A percentile compares a stretch with the other conserved stretches of the same genome.
phyloP scores from a whole-genome alignment of 2,113 vertebrate genomes.

The Columba janthina region DNA sequence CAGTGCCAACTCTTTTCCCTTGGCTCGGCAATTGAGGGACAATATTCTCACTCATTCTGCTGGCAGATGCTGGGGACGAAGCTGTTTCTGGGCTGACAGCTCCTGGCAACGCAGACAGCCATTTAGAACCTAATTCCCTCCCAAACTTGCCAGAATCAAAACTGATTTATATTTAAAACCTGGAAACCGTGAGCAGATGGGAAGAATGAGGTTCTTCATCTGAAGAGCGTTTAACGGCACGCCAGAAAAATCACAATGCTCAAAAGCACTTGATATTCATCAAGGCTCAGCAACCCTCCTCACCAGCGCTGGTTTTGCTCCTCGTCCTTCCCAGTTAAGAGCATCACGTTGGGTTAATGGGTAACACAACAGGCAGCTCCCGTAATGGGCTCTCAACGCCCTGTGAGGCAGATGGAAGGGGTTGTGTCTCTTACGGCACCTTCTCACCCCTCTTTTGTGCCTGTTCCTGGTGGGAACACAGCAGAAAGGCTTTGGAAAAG shows the following conservation, averaged over 20 bases:
- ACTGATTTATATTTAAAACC: neutral
- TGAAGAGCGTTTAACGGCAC: neutral
- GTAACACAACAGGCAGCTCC: neutral
- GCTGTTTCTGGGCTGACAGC: neutral
- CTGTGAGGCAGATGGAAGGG: neutral
- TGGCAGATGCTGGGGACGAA: neutral
- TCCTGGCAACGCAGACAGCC: neutral
- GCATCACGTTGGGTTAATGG: neutral
- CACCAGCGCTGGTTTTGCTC: neutral
- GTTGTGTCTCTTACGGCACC: neutral
- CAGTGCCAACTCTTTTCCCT: neutral
- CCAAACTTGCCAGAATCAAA: neutral
- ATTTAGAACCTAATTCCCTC: neutral
- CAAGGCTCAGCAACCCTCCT: neutral
- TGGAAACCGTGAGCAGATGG: neutral
- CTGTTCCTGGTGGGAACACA: neutral
- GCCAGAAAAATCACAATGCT: neutral
- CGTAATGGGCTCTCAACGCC: neutral
- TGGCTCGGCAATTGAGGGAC: neutral
- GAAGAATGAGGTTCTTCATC: neutral
- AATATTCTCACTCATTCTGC: neutral
- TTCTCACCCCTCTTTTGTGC: neutral
- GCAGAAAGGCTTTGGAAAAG: neutral
- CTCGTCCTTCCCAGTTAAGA: neutral
- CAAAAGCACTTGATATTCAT: conserved; percentile 9